Base-by-base conservation (phyloP, 2,888 invertebrate genomes). In the Thymelicus sylvestris region DNA sequence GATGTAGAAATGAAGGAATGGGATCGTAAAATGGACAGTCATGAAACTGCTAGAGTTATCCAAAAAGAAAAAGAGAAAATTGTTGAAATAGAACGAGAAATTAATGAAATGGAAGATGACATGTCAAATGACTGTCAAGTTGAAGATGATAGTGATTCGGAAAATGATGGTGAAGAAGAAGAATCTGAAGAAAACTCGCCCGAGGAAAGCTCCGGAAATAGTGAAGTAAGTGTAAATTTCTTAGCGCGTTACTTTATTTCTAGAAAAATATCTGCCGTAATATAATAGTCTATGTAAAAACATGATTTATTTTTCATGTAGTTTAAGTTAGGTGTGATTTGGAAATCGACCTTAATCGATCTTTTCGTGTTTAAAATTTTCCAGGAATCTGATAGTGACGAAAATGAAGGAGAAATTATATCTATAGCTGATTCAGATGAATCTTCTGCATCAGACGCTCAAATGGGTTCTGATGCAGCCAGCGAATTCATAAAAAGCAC, bases 21-120 rank as follows among this genome's bases (percentile, higher is more conserved):
- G 74, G 65, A 72, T 15, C 69, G 50, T 6, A 73, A 73, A 68
- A 68, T 73, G 8, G 75, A 76, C 31, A 75, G 67, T 44, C 74
- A 78, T 60, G 77, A 76, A n/a, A 74, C 78, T 7, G 83, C 82
- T 6, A 84, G 82, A 19, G 86, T 83, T 0, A 88, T 87, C 72
- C 89, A 87, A 73, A 91, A 87, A 73, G 90, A 92, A 74, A 93
- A 88, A 73, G 86, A 89, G 68, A 85, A 80, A 69, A 91, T 93
- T 64, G 91, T 89, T 3, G 93, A 93, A 75, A 92, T 93, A 62
- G 90, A 90, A 70, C 80, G 91, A n/a, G 92, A 92, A 75, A 92
- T 93, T 19, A 83, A 88, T 82, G 93, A 92, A 79, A 86, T 93
- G 61, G 91, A 92, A 76, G 88, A 81, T 38, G 91, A 89, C 72